Evolutionary conservation across 2,113 vertebrate genomes (phyloP).

Genomic region (Rattus rattus): DNA sequence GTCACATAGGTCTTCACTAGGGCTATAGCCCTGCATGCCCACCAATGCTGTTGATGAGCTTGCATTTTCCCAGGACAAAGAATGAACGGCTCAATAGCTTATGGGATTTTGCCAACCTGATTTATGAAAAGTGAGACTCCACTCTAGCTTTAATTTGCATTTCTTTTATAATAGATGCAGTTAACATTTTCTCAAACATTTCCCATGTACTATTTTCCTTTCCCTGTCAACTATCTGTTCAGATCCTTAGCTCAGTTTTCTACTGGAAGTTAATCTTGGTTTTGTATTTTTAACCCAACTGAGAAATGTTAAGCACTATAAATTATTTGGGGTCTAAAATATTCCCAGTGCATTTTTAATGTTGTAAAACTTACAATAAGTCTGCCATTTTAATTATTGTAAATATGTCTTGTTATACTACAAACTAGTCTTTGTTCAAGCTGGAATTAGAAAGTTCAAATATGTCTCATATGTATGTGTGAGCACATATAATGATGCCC

Average conservation of each 20-base stretch:
- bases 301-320: constrained; percentile 71
- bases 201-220: not conserved
- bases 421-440: constrained; percentile 83
- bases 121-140: not conserved
- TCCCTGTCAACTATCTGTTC: constrained; percentile 15
- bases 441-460: constrained; percentile 82
- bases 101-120: not conserved
- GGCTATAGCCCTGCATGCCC: too few relatives aligned
- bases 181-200: not conserved
- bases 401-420: constrained; percentile 84
- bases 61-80: not conserved
- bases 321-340: constrained; percentile 78
- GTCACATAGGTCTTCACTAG: not conserved
- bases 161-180: constrained; percentile 14
- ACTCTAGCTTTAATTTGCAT: constrained; percentile 8
- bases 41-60: not conserved
- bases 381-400: constrained; percentile 81
- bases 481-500: constrained; percentile 38
- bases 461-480: constrained; percentile 68
- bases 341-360: constrained; percentile 78
- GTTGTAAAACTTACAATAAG: constrained; percentile 82
- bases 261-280: constrained; percentile 6
- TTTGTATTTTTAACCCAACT: constrained; percentile 49
- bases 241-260: constrained; percentile 36
- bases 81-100: not conserved